Evolutionary conservation across 2,888 invertebrate genomes (phyloP).

Genomic region (Chromoteleia sp.): DNA sequence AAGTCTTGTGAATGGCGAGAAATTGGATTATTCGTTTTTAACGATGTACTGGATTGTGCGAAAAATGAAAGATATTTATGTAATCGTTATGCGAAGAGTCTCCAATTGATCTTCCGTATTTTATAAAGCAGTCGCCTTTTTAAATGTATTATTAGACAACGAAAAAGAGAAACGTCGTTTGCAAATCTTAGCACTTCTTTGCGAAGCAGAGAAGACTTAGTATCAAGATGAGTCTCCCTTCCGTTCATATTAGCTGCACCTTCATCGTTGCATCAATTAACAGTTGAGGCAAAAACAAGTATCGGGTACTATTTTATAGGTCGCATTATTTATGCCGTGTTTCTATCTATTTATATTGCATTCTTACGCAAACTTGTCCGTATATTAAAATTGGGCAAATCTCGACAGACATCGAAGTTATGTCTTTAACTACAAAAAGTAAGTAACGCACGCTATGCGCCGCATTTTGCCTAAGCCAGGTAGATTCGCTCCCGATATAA

Average conservation of each 20-base stretch:
- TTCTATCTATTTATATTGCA: slow-evolving; percentile 14
- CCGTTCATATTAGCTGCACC: slow-evolving; percentile 7
- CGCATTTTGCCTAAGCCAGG: slow-evolving; percentile 17
- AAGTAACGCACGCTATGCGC: slow-evolving; percentile 8
- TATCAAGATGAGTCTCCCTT: slow-evolving; percentile 1
- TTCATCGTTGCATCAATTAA: slow-evolving; percentile 42
- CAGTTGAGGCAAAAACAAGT: slow-evolving; percentile 42
- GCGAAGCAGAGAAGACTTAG: no score
- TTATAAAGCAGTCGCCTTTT: no score
- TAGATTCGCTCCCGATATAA: slow-evolving; percentile 25
- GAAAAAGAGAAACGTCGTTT: no score
- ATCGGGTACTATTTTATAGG: slow-evolving; percentile 15
- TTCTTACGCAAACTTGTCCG: slow-evolving; percentile 2
- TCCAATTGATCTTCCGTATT: no score
- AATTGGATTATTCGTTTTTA: slow-evolving; percentile 36
- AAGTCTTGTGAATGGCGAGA: slow-evolving; percentile 23
- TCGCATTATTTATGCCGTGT: slow-evolving; percentile 30
- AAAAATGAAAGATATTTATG: no score
- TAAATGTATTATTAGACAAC: no score
- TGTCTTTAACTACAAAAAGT: slow-evolving; percentile 55
- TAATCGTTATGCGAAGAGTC: no score
- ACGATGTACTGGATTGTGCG: slow-evolving; percentile 20
- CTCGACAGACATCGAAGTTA: slow-evolving; percentile 33
- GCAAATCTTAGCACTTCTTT: no score
- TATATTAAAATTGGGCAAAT: slow-evolving; percentile 40